Percentiles rank a stretch among this genome's conserved stretches.
phyloP scores from a whole-genome alignment of 2,113 vertebrate species.

The Sinosuthora webbiana region DNA sequence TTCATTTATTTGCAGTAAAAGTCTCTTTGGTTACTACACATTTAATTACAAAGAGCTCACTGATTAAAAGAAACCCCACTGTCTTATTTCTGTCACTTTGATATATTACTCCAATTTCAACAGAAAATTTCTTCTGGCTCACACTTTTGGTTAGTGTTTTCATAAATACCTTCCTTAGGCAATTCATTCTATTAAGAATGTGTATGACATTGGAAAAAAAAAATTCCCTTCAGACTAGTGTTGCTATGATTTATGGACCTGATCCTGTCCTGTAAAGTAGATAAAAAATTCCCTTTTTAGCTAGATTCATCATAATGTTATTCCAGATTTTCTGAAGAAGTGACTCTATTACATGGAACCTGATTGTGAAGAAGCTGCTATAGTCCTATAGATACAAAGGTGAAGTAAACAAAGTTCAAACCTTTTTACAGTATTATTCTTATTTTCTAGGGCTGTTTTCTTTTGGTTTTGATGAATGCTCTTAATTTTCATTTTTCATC shows the following conservation, averaged over 20 bases:
- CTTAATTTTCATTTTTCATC: not conserved
- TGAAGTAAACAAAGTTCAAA: not conserved
- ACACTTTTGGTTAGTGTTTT: slow-evolving; percentile 38
- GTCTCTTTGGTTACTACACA: not conserved
- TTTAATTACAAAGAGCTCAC: slow-evolving; percentile 24
- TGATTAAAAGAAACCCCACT: slow-evolving; percentile 43
- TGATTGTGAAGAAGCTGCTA: not conserved
- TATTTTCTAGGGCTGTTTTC: not conserved
- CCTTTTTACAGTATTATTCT: not conserved
- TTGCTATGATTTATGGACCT: slow-evolving; percentile 47
- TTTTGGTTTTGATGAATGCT: not conserved
- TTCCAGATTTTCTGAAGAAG: not conserved
- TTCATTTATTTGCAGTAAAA: not conserved
- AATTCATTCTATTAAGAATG: slow-evolving; percentile 15
- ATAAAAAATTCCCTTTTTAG: slow-evolving; percentile 21
- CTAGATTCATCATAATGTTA: not conserved
- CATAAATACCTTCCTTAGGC: slow-evolving; percentile 48
- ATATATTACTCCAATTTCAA: slow-evolving; percentile 41
- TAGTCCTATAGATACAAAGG: not conserved
- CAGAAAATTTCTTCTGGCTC: slow-evolving; percentile 8
- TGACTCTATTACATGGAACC: slow-evolving; percentile 23
- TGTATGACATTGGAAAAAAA: slow-evolving; percentile 28
- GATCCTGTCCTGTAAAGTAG: not conserved
- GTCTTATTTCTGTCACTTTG: slow-evolving; percentile 56
- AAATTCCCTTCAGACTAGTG: not conserved